Evolutionary conservation across 2,888 invertebrate species (phyloP), one percentile per base, ranked within the genome.

Genomic region (Oligia strigilis): DNA sequence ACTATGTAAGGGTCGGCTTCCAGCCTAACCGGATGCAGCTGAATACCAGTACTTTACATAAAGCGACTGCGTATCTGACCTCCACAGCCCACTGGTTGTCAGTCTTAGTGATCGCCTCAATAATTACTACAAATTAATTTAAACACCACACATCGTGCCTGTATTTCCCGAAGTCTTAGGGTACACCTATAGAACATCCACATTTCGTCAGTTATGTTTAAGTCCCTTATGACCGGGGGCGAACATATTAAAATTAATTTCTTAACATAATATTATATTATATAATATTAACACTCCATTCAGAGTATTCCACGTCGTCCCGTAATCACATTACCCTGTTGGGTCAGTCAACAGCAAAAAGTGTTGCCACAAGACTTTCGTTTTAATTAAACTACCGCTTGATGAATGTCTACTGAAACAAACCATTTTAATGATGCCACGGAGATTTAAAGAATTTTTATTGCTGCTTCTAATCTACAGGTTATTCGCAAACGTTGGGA

Each of bases 381-480:
- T 92, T 93, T 93, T 93, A 94, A 94, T 94, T 93, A 93, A 93
- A 93, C 89, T 91, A 91, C 88, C 89, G 86, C 88, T 89, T 92
- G 91, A 93, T 92, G 89, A 91, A 94, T 92, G 90, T 91, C 88
- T 90, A 85, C 90, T 88, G 88, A 90, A 92, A 92, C 89, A 92
- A 92, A 91, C 87, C 85, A 88, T 91, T 93, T 91, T 92, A 93
- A 92, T 92, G 91, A 91, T 84, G 90, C 88, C 84, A 79, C 83
- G 84, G 88, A 88, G 86, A 84, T 90, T 89, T 82, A 79, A 88
- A 85, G 81, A 84, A 82, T 88, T 88, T 87, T 74, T 72, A 82
- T 72, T 76, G 46, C 73, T 72, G 64, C 46, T 84, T 70, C 73
- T 82, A 82, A 84, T 78, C 72, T 72, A 62, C 23, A 19, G 66